A percentile compares a stretch with the other conserved stretches of the same genome.
Conservation (phyloP, 2,888 invertebrate genomes). For the Drosophila acutilabella region DNA sequence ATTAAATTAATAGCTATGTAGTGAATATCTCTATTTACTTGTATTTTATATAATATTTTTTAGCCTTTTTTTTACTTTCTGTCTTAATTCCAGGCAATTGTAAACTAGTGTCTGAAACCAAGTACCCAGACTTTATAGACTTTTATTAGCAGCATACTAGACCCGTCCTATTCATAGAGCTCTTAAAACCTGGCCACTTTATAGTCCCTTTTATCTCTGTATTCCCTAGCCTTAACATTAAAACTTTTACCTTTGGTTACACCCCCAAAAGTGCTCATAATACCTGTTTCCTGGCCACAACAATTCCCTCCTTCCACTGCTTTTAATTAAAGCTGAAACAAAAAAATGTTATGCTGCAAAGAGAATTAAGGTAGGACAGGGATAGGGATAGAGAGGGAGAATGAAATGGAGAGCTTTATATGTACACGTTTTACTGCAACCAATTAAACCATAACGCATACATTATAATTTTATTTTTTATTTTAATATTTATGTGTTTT, state of each 20-base stretch:
- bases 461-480: constrained; percentile 72
- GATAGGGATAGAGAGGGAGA: neutral
- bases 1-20: neutral
- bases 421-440: constrained; percentile 59
- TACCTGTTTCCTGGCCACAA: neutral
- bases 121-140: neutral
- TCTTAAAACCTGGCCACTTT: constrained; percentile 38
- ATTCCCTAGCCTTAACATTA: constrained; percentile 41
- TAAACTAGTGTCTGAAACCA: neutral
- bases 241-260: constrained; percentile 42
- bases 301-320: constrained; percentile 10
- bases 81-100: neutral
- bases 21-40: no score
- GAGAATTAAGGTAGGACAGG: neutral
- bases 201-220: constrained; percentile 6
- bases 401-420: constrained; percentile 4
- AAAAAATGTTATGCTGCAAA: constrained; percentile 25
- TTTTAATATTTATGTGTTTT: constrained; percentile 76
- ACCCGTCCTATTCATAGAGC: constrained; percentile 1
- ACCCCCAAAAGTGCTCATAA: constrained; percentile 20
- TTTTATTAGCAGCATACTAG: neutral
- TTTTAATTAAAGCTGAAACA: constrained; percentile 68
- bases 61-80: no score
- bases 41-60: no score
- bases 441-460: constrained; percentile 73